Evolutionary conservation across 2,888 invertebrate genomes (phyloP).

Genomic region (Philonicus albiceps): DNA sequence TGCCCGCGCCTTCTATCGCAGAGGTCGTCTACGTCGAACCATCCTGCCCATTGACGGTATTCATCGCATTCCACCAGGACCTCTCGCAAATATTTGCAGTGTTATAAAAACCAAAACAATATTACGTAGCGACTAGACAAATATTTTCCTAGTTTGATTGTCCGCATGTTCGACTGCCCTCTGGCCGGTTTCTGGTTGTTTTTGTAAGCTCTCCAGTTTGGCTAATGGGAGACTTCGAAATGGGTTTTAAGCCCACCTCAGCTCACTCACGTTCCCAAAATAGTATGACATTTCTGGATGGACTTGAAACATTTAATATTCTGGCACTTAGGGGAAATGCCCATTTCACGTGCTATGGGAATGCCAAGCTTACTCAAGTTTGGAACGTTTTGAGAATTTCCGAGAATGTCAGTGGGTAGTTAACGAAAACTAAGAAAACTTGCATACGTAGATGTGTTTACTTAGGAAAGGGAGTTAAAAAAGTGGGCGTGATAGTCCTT

Average conservation of each 20-base stretch:
- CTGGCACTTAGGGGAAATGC: conserved; percentile 6
- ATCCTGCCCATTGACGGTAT: not conserved
- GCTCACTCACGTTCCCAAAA: not conserved
- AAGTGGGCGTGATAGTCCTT: not conserved
- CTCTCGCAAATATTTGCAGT: conserved; percentile 31
- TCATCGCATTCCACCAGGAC: conserved; percentile 5
- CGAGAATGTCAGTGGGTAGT: not conserved
- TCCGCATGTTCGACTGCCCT: not conserved
- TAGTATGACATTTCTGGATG: not conserved
- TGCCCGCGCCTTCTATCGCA: not conserved
- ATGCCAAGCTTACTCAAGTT: not conserved
- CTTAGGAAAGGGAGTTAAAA: not conserved
- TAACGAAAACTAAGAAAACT: not conserved
- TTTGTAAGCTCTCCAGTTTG: not conserved
- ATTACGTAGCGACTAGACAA: conserved; percentile 39
- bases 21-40: not conserved
- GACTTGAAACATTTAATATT: conserved; percentile 1
- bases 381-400: not conserved
- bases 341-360: not conserved
- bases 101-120: conserved; percentile 40
- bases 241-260: not conserved
- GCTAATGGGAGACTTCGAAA: not conserved
- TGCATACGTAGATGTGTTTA: not conserved
- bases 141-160: conserved; percentile 42
- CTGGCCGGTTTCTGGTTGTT: not conserved